Evolutionary conservation across 1,140 invertebrate species (phyloP).

Genomic region (Zaprionus lachaisei): DNA sequence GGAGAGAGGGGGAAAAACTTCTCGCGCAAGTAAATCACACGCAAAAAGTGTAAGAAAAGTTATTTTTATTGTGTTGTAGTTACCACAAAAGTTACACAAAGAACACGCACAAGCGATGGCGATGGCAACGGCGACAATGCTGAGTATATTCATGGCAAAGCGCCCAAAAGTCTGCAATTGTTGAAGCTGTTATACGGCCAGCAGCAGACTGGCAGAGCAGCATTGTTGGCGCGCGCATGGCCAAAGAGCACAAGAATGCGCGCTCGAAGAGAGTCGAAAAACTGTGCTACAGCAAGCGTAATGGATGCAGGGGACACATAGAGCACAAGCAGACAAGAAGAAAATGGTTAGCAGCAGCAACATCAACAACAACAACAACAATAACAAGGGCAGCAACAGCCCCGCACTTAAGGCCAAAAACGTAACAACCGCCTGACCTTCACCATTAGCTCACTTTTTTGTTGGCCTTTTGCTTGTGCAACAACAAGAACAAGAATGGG

Average conservation of each 20-base stretch:
- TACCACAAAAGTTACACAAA: constrained; percentile 61
- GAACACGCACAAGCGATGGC: constrained; percentile 25
- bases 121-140: constrained; percentile 16
- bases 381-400: constrained; percentile 42
- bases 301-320: constrained; percentile 56
- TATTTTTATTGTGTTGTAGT: constrained; percentile 46
- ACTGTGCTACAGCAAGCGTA: constrained; percentile 28
- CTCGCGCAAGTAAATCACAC: constrained; percentile 45
- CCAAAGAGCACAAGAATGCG: constrained; percentile 30
- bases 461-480: constrained; percentile 31
- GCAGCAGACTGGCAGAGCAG: constrained; percentile 22
- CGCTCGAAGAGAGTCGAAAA: constrained; percentile 7
- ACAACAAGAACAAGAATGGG: constrained; percentile 22
- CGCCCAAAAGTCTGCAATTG: constrained; percentile 76
- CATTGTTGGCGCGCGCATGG: constrained; percentile 50
- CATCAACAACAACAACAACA: constrained; percentile 37
- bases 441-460: constrained; percentile 69
- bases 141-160: constrained; percentile 38
- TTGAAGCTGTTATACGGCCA: constrained; percentile 68
- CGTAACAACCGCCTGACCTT: constrained; percentile 78
- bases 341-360: constrained; percentile 6
- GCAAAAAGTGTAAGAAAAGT: constrained; percentile 44
- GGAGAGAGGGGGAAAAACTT: background rate
- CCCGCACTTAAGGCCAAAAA: constrained; percentile 67
- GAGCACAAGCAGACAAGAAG: constrained; percentile 11